Percentiles rank a stretch among this genome's conserved stretches.
These are phyloP conservation scores for Lichenostomus cassidix DNA, from an alignment of 2,113 vertebrate genomes.

Conservation along the genomic window DNA sequence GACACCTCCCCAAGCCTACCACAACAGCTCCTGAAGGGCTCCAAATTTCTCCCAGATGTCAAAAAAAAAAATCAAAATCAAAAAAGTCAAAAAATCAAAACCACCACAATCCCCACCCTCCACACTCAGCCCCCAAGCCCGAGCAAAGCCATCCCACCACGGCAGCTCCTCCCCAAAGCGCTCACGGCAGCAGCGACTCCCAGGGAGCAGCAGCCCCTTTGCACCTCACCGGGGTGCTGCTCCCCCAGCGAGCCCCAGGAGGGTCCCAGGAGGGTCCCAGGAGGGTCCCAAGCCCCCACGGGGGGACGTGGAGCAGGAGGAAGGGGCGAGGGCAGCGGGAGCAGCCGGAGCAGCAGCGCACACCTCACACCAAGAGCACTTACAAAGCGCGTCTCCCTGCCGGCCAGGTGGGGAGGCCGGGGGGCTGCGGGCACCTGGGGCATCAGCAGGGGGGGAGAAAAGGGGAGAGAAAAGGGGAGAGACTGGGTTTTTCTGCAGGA, in stretches of 20 bases:
- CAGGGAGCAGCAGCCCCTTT: not conserved
- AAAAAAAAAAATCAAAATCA: no score
- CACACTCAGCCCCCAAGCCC: not conserved
- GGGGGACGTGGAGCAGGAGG: not conserved
- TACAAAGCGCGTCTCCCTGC: slow-evolving; percentile 88
- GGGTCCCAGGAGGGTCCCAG: no score
- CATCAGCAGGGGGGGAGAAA: not conserved
- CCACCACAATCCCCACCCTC: not conserved
- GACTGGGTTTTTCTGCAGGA: not conserved
- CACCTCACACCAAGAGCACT: slow-evolving; percentile 72
- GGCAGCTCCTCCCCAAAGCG: not conserved
- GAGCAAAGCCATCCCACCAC: slow-evolving; percentile 6
- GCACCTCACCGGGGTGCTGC: fast-evolving
- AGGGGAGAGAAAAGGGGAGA: slow-evolving; percentile 16
- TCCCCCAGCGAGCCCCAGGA: not conserved
- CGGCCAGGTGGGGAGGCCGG: slow-evolving; percentile 38
- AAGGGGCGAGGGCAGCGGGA: not conserved
- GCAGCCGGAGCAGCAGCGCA: slow-evolving; percentile 36
- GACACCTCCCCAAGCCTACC: no score
- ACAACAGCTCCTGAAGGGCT: no score
- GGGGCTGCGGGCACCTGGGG: slow-evolving; percentile 64
- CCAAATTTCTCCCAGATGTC: no score
- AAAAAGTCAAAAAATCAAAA: no score
- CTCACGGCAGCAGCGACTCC: not conserved
- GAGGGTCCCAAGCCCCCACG: not conserved